Percentiles rank a stretch among this genome's conserved stretches.
Evolutionary conservation across 2,113 vertebrate genomes (phyloP).

Genomic region (Labeo rohita): DNA sequence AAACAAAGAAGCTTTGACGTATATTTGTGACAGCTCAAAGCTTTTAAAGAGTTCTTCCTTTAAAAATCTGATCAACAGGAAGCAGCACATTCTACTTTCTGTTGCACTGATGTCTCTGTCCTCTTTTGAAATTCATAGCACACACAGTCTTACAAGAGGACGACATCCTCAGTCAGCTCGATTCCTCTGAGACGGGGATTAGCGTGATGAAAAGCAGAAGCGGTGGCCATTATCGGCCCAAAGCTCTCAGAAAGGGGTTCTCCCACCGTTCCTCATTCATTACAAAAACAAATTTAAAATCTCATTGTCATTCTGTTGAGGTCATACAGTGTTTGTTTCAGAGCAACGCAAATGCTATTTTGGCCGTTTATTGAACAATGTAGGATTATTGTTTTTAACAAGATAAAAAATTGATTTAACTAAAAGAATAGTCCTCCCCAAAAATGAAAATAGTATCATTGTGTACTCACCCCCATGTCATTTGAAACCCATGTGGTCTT

Average conservation of each 20-base stretch:
- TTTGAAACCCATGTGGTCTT: neutral
- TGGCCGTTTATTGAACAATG: neutral
- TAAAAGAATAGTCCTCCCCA: neutral
- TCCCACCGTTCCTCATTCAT: constrained; percentile 4
- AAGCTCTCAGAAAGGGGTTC: constrained; percentile 24
- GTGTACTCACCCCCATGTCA: neutral
- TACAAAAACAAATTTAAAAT: neutral
- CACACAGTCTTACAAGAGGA: constrained; percentile 42
- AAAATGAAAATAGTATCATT: neutral
- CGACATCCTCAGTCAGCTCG: constrained; percentile 36
- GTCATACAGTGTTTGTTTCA: neutral
- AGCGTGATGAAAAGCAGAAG: constrained; percentile 21
- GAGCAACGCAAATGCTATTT: neutral
- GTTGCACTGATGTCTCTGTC: neutral
- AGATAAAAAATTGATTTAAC: neutral
- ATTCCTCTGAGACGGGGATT: constrained; percentile 42
- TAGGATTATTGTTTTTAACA: neutral
- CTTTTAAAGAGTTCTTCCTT: neutral
- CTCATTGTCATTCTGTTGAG: neutral
- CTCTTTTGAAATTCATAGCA: constrained; percentile 47
- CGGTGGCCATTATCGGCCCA: constrained; percentile 39
- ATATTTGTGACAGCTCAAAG: constrained; percentile 12
- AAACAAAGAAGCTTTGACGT: neutral
- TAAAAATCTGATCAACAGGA: constrained; percentile 16
- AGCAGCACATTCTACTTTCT: neutral